Base-by-base conservation (phyloP, 2,888 invertebrate genomes). In the Lymantria monacha region DNA sequence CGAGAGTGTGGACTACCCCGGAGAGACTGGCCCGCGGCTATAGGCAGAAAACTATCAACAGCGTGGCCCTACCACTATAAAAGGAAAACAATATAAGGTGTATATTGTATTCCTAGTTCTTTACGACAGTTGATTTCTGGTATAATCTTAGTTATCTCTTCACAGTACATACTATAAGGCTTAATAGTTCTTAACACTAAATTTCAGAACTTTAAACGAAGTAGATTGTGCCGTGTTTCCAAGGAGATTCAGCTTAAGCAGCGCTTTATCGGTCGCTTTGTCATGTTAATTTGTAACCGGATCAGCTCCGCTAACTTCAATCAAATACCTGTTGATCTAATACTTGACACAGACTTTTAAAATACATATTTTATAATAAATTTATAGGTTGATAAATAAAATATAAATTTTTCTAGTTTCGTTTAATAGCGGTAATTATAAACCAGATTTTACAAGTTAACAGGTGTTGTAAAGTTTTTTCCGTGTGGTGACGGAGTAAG, bases 211-310 rank as follows among this genome's bases (percentile, higher is more conserved):
- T 51, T 43, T 53, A 55, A 44, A 61, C 61, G 45, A 58, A 65
- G 60, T 51, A 36, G 44, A 41, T 31, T 43, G 47, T 52, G 63
- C 57, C 61, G 51, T 55, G 49, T 57, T 57, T 55, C 53, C 57
- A 50, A 63, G 48, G 49, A 47, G 53, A 59, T 51, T 58, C 41
- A 48, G 57, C 57, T 53, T 57, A 60, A 52, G 55, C 44, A 61
- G 66, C 61, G 55, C 52, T 50, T 45, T 66, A 66, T 61, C 54
- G 55, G 65, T 36, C 50, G 64, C 75, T 79, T 77, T 79, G 75
- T 75, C 63, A 79, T 79, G 79, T 66, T 76, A 79, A 79, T 78
- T 72, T 68, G 74, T 69, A 71, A 70, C 69, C 61, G 54, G 72
- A 72, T 76, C 70, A 68, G 58, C 61, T 59, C 58, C 54, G 54